phyloP scores from a whole-genome alignment of 2,113 vertebrate species.

The Dipodomys ordii region DNA sequence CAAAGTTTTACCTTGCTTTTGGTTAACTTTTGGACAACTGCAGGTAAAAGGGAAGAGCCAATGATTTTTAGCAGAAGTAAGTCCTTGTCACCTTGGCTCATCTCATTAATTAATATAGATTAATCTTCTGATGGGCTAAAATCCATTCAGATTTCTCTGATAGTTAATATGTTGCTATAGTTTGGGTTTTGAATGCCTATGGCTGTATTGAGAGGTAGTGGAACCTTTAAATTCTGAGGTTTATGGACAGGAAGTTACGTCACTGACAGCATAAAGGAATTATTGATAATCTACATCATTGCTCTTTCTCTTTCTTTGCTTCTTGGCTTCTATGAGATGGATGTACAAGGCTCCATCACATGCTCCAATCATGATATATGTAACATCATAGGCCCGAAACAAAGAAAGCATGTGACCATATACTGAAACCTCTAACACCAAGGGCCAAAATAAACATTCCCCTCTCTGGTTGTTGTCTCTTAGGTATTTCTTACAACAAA shows the following conservation, averaged over 20 bases:
- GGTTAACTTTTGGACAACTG: no score
- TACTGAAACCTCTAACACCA: neutral
- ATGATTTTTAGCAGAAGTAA: neutral
- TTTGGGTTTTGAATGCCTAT: neutral
- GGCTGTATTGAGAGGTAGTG: neutral
- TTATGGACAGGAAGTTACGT: neutral
- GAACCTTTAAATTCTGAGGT: neutral
- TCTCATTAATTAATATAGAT: neutral
- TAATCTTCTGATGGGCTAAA: neutral
- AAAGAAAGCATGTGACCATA: no score
- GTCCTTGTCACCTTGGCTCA: neutral
- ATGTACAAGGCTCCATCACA: neutral
- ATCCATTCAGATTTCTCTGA: neutral
- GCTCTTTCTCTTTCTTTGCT: neutral
- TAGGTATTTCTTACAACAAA: neutral
- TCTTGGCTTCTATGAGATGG: neutral
- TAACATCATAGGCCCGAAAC: neutral
- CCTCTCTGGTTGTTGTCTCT: neutral
- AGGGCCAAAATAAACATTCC: neutral
- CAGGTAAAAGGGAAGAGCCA: neutral
- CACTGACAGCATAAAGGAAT: neutral
- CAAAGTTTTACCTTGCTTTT: neutral
- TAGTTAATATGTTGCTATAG: neutral
- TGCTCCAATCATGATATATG: neutral
- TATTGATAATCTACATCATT: neutral